phyloP scores from a whole-genome alignment of 2,888 invertebrate genomes.

The Caenorhabditis sp. region DNA sequence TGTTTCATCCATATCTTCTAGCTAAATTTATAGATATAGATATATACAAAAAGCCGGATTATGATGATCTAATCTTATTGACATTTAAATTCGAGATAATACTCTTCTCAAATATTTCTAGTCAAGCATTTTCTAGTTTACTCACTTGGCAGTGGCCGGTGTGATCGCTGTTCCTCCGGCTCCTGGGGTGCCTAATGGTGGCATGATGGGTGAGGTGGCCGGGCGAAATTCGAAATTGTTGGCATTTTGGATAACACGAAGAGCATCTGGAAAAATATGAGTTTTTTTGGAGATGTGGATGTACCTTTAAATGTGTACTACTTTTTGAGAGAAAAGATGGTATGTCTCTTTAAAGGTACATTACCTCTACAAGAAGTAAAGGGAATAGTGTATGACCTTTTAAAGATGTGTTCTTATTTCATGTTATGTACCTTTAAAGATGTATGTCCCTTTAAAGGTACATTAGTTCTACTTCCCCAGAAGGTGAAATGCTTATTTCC shows the following conservation, averaged over 20 bases:
- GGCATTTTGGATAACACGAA: conserved; percentile 30
- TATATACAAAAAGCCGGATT: conserved; percentile 7
- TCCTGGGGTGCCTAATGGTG: not conserved
- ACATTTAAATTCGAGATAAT: not conserved
- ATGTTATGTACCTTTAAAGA: too few relatives aligned
- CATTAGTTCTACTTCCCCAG: too few relatives aligned
- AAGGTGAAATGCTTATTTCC: too few relatives aligned
- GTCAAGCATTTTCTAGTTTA: conserved; percentile 12
- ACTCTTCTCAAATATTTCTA: conserved; percentile 10
- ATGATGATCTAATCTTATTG: conserved; percentile 23
- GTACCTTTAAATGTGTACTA: not conserved
- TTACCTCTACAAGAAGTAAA: too few relatives aligned
- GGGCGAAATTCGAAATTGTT: conserved; percentile 40
- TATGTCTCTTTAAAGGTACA: too few relatives aligned
- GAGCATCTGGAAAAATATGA: conserved; percentile 37
- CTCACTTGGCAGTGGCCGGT: conserved; percentile 22
- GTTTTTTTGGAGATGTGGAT: too few relatives aligned
- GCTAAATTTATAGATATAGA: too few relatives aligned
- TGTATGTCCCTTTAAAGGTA: too few relatives aligned
- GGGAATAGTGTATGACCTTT: too few relatives aligned
- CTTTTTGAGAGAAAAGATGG: not conserved
- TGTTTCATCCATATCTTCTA: too few relatives aligned
- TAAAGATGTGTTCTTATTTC: too few relatives aligned
- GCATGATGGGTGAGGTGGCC: conserved; percentile 16
- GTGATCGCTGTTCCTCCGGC: not conserved